Percentiles rank a stretch among this genome's conserved stretches.
Evolutionary conservation across 2,797 vertebrate species (phyloP).

Genomic region (Dryobates pubescens): DNA sequence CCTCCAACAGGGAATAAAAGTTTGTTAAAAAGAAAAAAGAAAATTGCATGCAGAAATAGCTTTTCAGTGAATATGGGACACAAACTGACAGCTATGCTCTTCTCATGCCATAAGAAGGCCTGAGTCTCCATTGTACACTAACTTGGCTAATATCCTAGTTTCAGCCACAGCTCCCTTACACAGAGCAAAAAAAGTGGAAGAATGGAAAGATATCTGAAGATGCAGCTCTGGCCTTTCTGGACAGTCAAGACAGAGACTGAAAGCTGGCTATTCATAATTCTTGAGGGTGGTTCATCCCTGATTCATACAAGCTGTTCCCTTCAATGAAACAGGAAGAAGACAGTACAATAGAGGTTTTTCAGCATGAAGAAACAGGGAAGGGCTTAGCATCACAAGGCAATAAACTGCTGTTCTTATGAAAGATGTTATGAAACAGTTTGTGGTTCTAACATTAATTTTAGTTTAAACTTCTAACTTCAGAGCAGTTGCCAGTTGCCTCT

Average conservation of each 20-base stretch:
- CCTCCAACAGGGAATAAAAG: not conserved
- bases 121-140: not conserved
- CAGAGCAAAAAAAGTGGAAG: not conserved
- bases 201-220: not conserved
- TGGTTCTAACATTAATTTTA: slow-evolving; percentile 62
- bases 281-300: slow-evolving; percentile 21
- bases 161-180: not conserved
- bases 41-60: not conserved
- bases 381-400: slow-evolving; percentile 44
- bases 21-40: not conserved
- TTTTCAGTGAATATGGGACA: not conserved
- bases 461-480: not conserved
- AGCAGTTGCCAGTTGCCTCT: not conserved
- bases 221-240: not conserved
- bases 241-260: not conserved
- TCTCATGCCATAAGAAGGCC: not conserved
- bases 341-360: slow-evolving; percentile 57
- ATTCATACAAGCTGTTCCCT: slow-evolving; percentile 64
- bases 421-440: slow-evolving; percentile 57
- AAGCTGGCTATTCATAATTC: slow-evolving; percentile 16
- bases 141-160: not conserved
- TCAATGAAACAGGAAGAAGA: slow-evolving; percentile 58
- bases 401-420: slow-evolving; percentile 56
- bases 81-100: not conserved
- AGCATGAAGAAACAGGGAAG: slow-evolving; percentile 24